Evolutionary conservation across 2,888 invertebrate species (phyloP), one percentile per base, ranked within the genome.

Genomic region (Oasisia sp.): DNA sequence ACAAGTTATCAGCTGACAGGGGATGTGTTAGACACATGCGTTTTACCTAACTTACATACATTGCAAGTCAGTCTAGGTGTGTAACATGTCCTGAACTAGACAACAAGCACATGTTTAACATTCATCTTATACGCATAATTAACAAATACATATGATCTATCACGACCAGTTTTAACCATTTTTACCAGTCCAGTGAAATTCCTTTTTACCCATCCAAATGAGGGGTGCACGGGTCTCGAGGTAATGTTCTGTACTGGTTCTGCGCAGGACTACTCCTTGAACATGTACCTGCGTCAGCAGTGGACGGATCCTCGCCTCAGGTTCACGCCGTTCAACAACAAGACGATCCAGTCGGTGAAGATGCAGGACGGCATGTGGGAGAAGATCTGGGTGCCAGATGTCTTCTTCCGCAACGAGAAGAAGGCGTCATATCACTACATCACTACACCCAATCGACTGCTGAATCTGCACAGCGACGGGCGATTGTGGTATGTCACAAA

Each of bases 241-340:
- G n/a, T 38, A 38, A 56, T 56, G 11, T 56, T 74, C 5, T 74
- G 19, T 74, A 14, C 0, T 50, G 50, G 38, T 50, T 50, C 14
- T 50, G 50, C 27, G 12, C 93, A 98, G 98, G 98, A 98, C 1
- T 99, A 98, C 96, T 98, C 98, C 94, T 98, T 98, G 27, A 98
- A 98, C 95, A 98, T 99, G 96, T 98, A 98, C 96, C 97, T 98
- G 95, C 98, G 98, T 94, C 98, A 98, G 97, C 98, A 98, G 95
- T 99, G 98, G 98, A 97, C 98, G 38, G 98, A 99, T 96, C 98
- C 98, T 93, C 97, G 98, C 56, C 97, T 98, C 50, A 91, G 14
- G 32, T 93, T 92, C 91, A 89, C 93, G 32, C 92, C 93, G 19
- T 91, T 93, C 92, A 89, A 91, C 38, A 90, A 92, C 58, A 93